phyloP scores from a whole-genome alignment of 1,140 invertebrate genomes.

The Macrocentrus cingulum region DNA sequence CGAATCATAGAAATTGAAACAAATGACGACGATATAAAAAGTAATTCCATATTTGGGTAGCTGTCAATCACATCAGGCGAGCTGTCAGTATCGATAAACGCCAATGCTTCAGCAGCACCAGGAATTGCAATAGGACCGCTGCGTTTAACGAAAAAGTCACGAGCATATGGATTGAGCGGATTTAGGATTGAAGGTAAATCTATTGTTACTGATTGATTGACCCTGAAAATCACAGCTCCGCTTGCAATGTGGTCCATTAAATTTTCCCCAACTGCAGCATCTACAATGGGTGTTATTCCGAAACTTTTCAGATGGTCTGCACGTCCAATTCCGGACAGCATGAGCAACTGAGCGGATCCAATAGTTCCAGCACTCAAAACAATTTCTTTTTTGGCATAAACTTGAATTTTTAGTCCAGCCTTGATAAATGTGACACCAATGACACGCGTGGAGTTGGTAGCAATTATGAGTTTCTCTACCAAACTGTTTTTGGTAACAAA shows the following conservation, averaged over 20 bases:
- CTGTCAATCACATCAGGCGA: slow-evolving; percentile 61
- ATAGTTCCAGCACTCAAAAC: slow-evolving; percentile 76
- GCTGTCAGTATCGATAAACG: slow-evolving; percentile 73
- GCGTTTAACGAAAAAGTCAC: slow-evolving; percentile 58
- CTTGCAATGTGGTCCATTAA: slow-evolving; percentile 77
- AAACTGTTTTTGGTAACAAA: slow-evolving; percentile 66
- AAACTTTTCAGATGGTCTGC: slow-evolving; percentile 65
- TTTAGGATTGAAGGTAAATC: slow-evolving; percentile 24
- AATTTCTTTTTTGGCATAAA: slow-evolving; percentile 71
- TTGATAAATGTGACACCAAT: slow-evolving; percentile 67
- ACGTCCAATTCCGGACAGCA: slow-evolving; percentile 81
- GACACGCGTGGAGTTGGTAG: slow-evolving; percentile 65
- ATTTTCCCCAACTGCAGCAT: slow-evolving; percentile 78
- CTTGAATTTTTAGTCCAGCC: slow-evolving; percentile 57
- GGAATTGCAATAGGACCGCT: slow-evolving; percentile 74
- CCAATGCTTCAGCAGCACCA: slow-evolving; percentile 78
- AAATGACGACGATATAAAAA: slow-evolving; percentile 64
- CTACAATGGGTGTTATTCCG: slow-evolving; percentile 66
- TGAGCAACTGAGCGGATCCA: slow-evolving; percentile 75
- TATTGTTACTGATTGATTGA: slow-evolving; percentile 58
- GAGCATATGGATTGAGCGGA: slow-evolving; percentile 45
- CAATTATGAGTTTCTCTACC: slow-evolving; percentile 74
- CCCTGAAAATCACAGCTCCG: slow-evolving; percentile 68
- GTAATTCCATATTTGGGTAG: slow-evolving; percentile 75
- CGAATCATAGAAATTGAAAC: slow-evolving; percentile 59